A percentile compares a stretch with the other conserved stretches of the same genome.
Evolutionary conservation across 2,113 vertebrate species (phyloP).

Genomic region (Aegithalos caudatus): DNA sequence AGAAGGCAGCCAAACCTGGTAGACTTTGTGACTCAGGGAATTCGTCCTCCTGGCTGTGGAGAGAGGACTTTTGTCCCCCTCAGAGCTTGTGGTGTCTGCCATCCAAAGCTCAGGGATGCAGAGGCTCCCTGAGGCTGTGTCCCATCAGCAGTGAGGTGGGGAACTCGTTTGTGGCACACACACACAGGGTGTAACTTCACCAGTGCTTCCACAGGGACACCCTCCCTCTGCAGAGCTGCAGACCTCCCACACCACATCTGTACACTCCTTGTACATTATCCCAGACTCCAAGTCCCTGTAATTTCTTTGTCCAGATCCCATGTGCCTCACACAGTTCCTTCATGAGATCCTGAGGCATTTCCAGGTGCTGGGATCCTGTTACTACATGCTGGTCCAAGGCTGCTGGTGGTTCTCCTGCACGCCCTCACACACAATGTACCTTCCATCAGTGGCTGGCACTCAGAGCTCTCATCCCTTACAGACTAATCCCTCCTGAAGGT

Average conservation of each 20-base stretch:
- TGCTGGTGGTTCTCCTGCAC: not conserved
- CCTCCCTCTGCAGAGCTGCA: not conserved
- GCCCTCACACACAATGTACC: not conserved
- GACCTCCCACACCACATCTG: not conserved
- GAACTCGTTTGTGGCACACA: not conserved
- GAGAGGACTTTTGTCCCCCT: not conserved
- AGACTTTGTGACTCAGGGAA: not conserved
- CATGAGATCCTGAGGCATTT: not conserved
- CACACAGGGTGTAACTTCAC: not conserved
- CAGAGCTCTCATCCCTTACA: not conserved
- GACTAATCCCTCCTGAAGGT: not conserved
- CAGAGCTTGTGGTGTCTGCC: not conserved
- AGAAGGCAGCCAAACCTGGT: not conserved
- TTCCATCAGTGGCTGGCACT: not conserved
- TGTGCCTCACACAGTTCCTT: not conserved
- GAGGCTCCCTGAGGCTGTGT: not conserved
- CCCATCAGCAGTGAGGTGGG: not conserved
- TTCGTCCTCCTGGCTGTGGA: not conserved
- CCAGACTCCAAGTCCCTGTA: not conserved
- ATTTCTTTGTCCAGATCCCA: not conserved
- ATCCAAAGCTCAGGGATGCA: not conserved
- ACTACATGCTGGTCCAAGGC: not conserved
- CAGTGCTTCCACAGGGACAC: rapidly evolving
- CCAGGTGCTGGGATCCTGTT: not conserved
- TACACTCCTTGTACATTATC: not conserved